phyloP scores from a whole-genome alignment of 1,140 invertebrate genomes.

The Laupala kohalensis region DNA sequence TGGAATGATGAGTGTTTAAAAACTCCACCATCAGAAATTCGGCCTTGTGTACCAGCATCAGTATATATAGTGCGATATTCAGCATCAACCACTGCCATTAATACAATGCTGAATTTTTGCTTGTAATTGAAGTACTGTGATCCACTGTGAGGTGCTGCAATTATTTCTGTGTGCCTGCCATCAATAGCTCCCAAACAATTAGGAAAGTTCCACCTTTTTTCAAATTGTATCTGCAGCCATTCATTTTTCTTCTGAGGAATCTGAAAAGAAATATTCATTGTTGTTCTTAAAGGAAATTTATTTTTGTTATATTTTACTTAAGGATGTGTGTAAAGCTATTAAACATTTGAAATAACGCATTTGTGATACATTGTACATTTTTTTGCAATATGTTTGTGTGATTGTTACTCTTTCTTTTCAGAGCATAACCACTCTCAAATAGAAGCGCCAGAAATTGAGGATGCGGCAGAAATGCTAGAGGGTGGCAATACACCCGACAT shows the following conservation, averaged over 20 bases:
- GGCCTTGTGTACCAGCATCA: slow-evolving; percentile 21
- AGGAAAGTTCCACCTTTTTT: slow-evolving; percentile 20
- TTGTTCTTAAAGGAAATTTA: neutral
- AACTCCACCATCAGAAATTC: slow-evolving; percentile 19
- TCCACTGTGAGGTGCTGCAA: slow-evolving; percentile 18
- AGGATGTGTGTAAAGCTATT: neutral
- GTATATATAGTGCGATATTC: slow-evolving; percentile 21
- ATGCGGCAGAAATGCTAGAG: too few species aligned
- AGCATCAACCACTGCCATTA: slow-evolving; percentile 22
- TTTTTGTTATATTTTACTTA: neutral
- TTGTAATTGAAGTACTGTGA: slow-evolving; percentile 25
- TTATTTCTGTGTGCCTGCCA: slow-evolving; percentile 23
- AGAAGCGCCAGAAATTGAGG: too few species aligned
- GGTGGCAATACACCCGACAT: too few species aligned
- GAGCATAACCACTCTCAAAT: too few species aligned
- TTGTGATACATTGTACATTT: too few species aligned
- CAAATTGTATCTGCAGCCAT: neutral
- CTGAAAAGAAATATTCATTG: neutral
- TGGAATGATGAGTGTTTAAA: slow-evolving; percentile 8
- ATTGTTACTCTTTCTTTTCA: too few species aligned
- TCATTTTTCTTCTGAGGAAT: neutral
- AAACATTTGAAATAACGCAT: too few species aligned
- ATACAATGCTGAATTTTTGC: slow-evolving; percentile 20
- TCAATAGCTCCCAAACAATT: slow-evolving; percentile 14
- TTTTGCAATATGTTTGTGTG: too few species aligned